A percentile compares a stretch with the other conserved stretches of the same genome.
Evolutionary conservation across 2,113 vertebrate genomes (phyloP).

Genomic region (Cyprinodon tularosa): DNA sequence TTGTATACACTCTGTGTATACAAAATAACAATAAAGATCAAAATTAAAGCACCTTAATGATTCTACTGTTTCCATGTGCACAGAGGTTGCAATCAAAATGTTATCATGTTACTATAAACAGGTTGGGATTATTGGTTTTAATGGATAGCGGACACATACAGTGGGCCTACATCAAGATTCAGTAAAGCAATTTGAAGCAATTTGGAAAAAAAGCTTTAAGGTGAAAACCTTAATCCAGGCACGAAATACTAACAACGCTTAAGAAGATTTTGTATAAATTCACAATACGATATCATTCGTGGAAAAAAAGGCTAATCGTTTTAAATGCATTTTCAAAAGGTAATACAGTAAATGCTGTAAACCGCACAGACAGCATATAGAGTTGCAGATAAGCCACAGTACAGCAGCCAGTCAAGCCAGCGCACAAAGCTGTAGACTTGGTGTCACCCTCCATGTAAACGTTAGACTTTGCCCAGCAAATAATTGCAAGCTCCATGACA

Average conservation of each 20-base stretch:
- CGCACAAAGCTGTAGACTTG: slow-evolving; percentile 13
- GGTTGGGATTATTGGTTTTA: no score
- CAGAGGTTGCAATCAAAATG: no score
- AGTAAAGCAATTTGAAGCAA: background rate
- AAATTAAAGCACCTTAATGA: no score
- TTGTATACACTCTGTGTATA: no score
- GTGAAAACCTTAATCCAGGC: no score
- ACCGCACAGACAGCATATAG: background rate
- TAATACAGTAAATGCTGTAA: background rate
- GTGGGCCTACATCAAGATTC: background rate
- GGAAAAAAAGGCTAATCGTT: background rate
- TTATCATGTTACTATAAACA: no score
- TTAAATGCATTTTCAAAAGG: background rate
- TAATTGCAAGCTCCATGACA: slow-evolving; percentile 58
- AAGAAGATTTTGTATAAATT: no score
- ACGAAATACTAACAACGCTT: no score
- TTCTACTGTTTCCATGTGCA: no score
- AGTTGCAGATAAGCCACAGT: background rate
- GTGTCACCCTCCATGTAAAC: slow-evolving; percentile 55
- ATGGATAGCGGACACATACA: no score
- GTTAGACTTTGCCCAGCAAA: slow-evolving; percentile 61
- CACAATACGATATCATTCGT: background rate
- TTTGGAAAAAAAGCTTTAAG: background rate
- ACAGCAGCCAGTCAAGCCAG: background rate
- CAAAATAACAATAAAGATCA: no score